Base-by-base conservation (phyloP, 2,888 invertebrate genomes). In the Vandiemenella viatica region DNA sequence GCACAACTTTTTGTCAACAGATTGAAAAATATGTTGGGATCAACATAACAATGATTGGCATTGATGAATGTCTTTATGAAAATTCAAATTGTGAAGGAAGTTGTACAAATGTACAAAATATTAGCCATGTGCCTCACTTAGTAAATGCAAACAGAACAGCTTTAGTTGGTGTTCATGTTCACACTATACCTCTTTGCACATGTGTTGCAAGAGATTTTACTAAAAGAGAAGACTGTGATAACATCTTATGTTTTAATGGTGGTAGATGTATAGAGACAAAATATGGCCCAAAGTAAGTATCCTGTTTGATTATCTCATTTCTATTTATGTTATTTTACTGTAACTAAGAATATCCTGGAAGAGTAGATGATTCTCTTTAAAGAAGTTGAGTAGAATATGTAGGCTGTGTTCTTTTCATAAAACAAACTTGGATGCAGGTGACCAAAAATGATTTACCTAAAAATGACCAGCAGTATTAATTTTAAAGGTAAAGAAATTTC, bases 81-180 rank as follows among this genome's bases (percentile, higher is more conserved):
- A 65, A 65, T 51, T 57, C 62, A 20, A 61, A 61, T 43, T 69
- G 68, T 54, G 67, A 68, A 58, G 69, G 68, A 1, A 72, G 74
- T 45, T 75, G 74, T 56, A 66, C 69, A 32, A 73, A 73, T 57
- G 59, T 59, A 13, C 60, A 73, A 10, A 62, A 64, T 48, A 60
- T 60, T 49, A 60, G 60, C 26, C 55, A 13, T 7, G 17, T 22
- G 23, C 65, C 65, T 1, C 63, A 65, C 49, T 59, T 74, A 51
- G 71, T 78, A 46, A 72, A 73, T 57, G 72, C 75, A 17, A 78
- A 77, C 59, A 66, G 68, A 32, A 75, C 76, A 0, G 67, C 74
- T 4, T 63, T 76, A 51, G 73, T 77, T 10, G 76, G 75, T 15
- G 71, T 77, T 3, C 66, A 71, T 38, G 68, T 74, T 1, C 66